Conservation (phyloP, 2,888 invertebrate species). For the Scaptomyza reducta region DNA sequence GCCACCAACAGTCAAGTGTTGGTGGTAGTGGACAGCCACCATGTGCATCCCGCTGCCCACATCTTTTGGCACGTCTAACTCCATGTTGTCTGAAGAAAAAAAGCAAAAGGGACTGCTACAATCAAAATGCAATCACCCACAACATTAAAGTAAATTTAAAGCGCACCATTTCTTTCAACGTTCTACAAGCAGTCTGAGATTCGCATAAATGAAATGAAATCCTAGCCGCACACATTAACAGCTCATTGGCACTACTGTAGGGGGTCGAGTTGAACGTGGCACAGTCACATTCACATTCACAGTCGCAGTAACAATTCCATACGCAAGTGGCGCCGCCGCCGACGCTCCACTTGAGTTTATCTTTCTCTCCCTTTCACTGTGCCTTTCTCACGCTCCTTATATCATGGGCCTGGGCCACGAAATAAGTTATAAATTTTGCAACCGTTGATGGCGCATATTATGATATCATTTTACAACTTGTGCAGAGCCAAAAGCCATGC, state of each 20-base stretch:
- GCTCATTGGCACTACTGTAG: conserved; percentile 82
- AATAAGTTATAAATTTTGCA: conserved; percentile 84
- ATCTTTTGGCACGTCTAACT: conserved; percentile 42
- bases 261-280: conserved; percentile 72
- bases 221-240: conserved; percentile 81
- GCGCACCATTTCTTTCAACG: conserved; percentile 45
- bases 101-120: conserved; percentile 35
- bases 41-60: conserved; percentile 62
- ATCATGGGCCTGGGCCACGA: conserved; percentile 48
- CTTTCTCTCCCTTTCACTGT: conserved; percentile 16
- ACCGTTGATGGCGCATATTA: conserved; percentile 83
- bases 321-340: conserved; percentile 72
- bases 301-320: conserved; percentile 23
- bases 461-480: conserved; percentile 84
- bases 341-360: conserved; percentile 58
- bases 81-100: conserved; percentile 1
- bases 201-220: conserved; percentile 71
- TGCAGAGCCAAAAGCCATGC: conserved; percentile 59
- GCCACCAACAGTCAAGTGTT: conserved; percentile 55
- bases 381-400: conserved; percentile 33
- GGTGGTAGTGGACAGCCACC: conserved; percentile 26
- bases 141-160: conserved; percentile 75
- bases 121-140: conserved; percentile 80
- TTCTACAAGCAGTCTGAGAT: conserved; percentile 16
- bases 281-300: conserved; percentile 26